Evolutionary conservation across 1,140 invertebrate genomes (phyloP).

Genomic region (Drosophila kurseongensis): DNA sequence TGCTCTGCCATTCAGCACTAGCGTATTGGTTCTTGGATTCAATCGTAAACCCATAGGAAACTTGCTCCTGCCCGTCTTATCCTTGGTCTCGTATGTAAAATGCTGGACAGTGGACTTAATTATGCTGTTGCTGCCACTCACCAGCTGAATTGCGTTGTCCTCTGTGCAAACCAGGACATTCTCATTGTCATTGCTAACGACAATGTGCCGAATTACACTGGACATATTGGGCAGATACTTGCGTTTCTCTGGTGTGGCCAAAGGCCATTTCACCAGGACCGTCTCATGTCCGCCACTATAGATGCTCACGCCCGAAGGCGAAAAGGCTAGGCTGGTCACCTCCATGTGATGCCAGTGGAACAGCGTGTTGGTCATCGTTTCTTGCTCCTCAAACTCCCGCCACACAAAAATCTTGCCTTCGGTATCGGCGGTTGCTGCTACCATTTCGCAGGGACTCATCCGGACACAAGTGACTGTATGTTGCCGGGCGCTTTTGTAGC

Average conservation of each 20-base stretch:
- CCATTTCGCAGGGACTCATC: constrained; percentile 88
- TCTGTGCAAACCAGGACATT: constrained; percentile 88
- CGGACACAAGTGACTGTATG: constrained; percentile 88
- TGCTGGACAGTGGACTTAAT: constrained; percentile 88
- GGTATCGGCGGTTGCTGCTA: constrained; percentile 89
- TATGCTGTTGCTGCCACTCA: constrained; percentile 86
- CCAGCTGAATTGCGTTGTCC: constrained; percentile 91
- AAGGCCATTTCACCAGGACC: constrained; percentile 92
- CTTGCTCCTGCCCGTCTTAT: constrained; percentile 75
- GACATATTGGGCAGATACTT: constrained; percentile 91
- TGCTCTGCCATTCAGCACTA: constrained; percentile 91
- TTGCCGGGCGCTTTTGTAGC: constrained; percentile 76
- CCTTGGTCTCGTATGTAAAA: constrained; percentile 87
- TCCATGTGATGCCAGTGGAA: constrained; percentile 93
- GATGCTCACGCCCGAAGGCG: constrained; percentile 88
- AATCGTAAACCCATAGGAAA: constrained; percentile 88
- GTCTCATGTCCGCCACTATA: constrained; percentile 92
- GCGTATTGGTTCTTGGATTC: constrained; percentile 88
- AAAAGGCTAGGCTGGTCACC: constrained; percentile 89
- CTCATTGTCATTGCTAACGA: constrained; percentile 88
- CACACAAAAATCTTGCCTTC: constrained; percentile 89
- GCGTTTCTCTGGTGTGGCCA: constrained; percentile 85
- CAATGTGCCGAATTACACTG: constrained; percentile 89
- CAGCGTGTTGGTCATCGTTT: constrained; percentile 56
- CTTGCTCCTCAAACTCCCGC: constrained; percentile 85